Evolutionary conservation across 2,113 vertebrate genomes (phyloP).

Genomic region (Erinaceus europaeus): DNA sequence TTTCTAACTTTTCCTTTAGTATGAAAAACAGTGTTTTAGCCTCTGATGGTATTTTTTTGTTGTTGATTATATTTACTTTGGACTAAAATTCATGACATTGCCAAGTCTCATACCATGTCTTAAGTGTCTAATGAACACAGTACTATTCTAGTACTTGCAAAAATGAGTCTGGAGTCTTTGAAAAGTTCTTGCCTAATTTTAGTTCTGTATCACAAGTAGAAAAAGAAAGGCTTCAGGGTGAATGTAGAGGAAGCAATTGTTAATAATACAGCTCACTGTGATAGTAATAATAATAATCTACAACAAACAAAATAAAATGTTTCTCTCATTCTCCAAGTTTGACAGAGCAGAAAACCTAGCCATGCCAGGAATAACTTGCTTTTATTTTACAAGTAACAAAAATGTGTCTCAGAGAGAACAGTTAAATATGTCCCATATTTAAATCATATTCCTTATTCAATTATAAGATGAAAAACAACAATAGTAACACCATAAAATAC

Average conservation of each 20-base stretch:
- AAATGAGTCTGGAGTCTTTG: not conserved
- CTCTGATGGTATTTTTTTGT: not conserved
- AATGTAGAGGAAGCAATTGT: not conserved
- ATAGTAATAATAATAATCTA: not conserved
- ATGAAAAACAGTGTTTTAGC: not conserved
- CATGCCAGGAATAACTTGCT: not conserved
- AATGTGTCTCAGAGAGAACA: not conserved
- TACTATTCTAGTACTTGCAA: not conserved
- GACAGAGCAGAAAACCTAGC: not conserved
- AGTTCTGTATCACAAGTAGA: not conserved
- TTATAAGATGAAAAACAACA: not conserved
- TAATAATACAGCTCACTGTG: not conserved
- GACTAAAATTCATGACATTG: not conserved
- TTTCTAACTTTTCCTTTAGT: not conserved
- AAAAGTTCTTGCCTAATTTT: constrained; percentile 10
- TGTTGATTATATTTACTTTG: constrained; percentile 1
- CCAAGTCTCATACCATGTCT: not conserved
- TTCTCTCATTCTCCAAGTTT: not conserved
- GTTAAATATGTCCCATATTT: not conserved
- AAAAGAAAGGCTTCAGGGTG: not conserved
- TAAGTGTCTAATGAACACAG: not conserved
- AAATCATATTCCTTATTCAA: not conserved
- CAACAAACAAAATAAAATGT: not conserved
- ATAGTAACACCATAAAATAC: not conserved
- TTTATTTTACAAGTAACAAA: not conserved